Base-by-base conservation (phyloP, 2,888 invertebrate genomes). In the Noctua comes region DNA sequence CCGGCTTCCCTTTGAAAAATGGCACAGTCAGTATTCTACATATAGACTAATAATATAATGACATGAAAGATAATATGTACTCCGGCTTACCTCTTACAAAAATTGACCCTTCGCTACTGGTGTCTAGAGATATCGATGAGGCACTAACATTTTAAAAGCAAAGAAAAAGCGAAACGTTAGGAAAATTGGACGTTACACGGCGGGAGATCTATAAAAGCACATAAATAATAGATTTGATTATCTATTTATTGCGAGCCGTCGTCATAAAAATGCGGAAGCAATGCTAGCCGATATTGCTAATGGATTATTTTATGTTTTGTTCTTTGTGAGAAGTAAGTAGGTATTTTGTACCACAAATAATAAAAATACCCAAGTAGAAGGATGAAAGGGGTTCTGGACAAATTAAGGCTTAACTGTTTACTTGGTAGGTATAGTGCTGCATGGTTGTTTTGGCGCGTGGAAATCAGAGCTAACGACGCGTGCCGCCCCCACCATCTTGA, bases 151-250 rank as follows among this genome's bases (percentile, higher is more conserved):
- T 57, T n/a, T 21, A 40, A 66, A 66, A 43, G 43, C 21, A 66
- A 66, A 66, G n/a, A 43, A 43, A 16, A 24, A 24, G 27, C 36
- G 0, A 18, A 1, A 24, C 13, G 24, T 73, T n/a, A 13, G n/a
- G 3, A n/a, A n/a, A 10, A 11, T n/a, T n/a, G 31, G 21, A 31
- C 77, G 31, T 51, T 1, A 24, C 54, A 27, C 66, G 77, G 18
- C 16, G 43, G 27, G 65, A 51, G 36, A 62, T 27, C 46, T 64
- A 77, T 48, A 69, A 51, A 76, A 77, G 48, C 24, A 54, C 16
- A 27, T 68, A 48, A 48, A 46, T 68, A 80, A 77, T 82, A 64
- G 46, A 83, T 83, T 83, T 83, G 54, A 57, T 78, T 54, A 59
- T 18, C 71, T 68, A 43, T 81, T 83, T 83, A 83, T 68, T 36